These are phyloP conservation scores for Orycteropus afer DNA, from an alignment of 2,113 vertebrate genomes.

Conservation along the genomic window DNA sequence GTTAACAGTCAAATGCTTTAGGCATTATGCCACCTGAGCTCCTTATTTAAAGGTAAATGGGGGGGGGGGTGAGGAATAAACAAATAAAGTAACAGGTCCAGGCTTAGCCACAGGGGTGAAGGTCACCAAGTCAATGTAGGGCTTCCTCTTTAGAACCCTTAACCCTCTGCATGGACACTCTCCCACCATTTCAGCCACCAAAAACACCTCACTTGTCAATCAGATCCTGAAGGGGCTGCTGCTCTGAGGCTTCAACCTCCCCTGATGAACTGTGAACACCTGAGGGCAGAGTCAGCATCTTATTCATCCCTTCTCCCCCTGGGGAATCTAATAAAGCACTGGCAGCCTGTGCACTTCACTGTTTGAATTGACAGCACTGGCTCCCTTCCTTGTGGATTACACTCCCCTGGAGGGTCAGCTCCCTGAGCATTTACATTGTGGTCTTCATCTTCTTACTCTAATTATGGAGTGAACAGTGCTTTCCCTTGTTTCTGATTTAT, in stretches of 20 bases:
- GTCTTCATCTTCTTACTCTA: background rate
- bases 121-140: background rate
- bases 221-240: background rate
- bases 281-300: background rate
- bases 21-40: no score
- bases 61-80: no score
- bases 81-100: no score
- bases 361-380: background rate
- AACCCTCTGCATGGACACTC: background rate
- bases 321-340: background rate
- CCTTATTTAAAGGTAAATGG: no score
- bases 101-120: background rate
- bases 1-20: no score
- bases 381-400: no score
- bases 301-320: background rate
- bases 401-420: background rate
- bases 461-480: background rate
- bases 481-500: background rate
- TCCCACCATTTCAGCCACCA: background rate
- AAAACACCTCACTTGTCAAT: background rate
- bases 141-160: background rate
- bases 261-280: background rate
- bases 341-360: background rate
- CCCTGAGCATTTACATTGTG: accelerated
- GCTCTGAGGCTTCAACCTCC: background rate